These are phyloP conservation scores for Drosophila antonietae DNA, from an alignment of 2,888 invertebrate genomes.

Conservation along the genomic window DNA sequence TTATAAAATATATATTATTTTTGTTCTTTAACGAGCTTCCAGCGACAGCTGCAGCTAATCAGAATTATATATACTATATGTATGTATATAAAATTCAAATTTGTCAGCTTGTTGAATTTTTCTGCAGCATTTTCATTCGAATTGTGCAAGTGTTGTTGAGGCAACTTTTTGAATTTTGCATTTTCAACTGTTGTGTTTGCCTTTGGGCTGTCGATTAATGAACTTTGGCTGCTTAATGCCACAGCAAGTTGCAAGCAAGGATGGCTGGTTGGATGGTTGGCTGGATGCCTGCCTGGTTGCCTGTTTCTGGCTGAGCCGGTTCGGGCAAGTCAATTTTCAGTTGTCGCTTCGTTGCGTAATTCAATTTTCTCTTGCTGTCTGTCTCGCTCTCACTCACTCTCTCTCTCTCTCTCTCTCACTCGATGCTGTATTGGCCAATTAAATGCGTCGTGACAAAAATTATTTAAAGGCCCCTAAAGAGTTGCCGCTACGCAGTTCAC, in stretches of 20 bases:
- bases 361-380: conserved; percentile 35
- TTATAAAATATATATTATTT: neutral
- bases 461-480: conserved; percentile 33
- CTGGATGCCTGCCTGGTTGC: neutral
- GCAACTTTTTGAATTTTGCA: conserved; percentile 12
- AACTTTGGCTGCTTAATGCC: conserved; percentile 28
- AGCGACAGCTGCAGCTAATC: neutral
- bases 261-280: neutral
- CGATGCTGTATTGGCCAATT: conserved; percentile 39
- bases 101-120: neutral
- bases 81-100: neutral
- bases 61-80: neutral
- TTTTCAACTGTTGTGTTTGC: conserved; percentile 1
- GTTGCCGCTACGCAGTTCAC: conserved; percentile 3
- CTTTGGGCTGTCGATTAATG: conserved; percentile 25
- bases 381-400: neutral
- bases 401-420: neutral
- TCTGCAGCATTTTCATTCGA: neutral
- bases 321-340: conserved; percentile 53
- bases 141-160: conserved; percentile 14
- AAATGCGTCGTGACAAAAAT: conserved; percentile 55
- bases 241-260: conserved; percentile 22
- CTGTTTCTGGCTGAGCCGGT: neutral
- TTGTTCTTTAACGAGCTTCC: no score
- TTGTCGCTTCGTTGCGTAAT: conserved; percentile 50